Base-by-base conservation (phyloP, 2,113 vertebrate species). In the Podarcis cretensis region DNA sequence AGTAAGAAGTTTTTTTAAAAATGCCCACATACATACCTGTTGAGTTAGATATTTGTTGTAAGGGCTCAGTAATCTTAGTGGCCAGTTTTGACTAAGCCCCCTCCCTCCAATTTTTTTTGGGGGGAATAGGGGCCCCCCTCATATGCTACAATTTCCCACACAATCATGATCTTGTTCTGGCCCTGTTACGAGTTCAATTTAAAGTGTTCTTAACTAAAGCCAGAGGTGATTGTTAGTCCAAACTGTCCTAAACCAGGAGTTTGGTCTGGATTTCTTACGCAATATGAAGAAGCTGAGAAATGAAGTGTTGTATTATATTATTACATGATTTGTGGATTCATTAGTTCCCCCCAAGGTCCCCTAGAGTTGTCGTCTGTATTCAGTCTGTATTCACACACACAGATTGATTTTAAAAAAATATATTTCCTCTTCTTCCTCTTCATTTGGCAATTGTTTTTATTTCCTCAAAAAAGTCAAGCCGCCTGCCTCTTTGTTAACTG, bases 401-500 rank as follows among this genome's bases (percentile, higher is more conserved):
- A 40, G 3, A 8, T 1, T 25, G 6, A 25, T 35, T 37, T 4
- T 4, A 37, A 37, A 37, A 37, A 37, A 4, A 37, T 37, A 37
- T 37, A 37, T 37, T 37, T 43, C 40, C 20, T 5, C 13, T 73
- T 84, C 66, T 87, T 57, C 54, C 65, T 80, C 48, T 32, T 32
- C 85, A 21, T 87, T 89, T 81, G 57, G 23, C 35, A 68, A 66
- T 57, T 1, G 69, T 57, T 57, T 81, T 69, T 77, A 69, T 25
- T 86, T 63, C 71, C 32, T 90, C 23, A 18, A 57, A 14, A 37
- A 57, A 78, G 27, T 65, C 43, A 40, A 23, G 63, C 80, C 4
- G 79, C 3, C 85, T 87, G 69, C 35, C 65, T n/a, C 73, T 83
- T 87, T 87, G 76, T 87, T 75, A 76, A 66, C 57, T 79, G 69